Base-by-base conservation (phyloP, 2,888 invertebrate species). In the Herminia tarsipennalis region DNA sequence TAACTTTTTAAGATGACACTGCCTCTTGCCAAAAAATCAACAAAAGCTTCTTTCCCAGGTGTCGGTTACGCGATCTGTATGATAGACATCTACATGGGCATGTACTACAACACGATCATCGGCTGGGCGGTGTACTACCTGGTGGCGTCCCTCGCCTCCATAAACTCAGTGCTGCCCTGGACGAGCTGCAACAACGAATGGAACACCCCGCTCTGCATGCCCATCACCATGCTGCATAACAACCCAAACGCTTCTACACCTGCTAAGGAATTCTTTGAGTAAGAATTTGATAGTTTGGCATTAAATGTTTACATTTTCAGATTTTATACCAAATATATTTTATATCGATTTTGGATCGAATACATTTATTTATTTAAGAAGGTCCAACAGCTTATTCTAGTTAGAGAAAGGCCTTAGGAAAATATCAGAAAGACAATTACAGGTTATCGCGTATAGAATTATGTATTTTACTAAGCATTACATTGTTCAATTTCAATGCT, bases 81-180 rank as follows among this genome's bases (percentile, higher is more conserved):
- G 81, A 97, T 98, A 71, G 98, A 98, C 88, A 94, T 98, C 79
- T 98, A 98, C 92, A 96, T 96, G 94, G 97, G 97, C 66, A 98
- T 98, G 96, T 98, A 98, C 92, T 98, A 98, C 93, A 98, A 98
- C 91, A 98, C 98, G 34, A 97, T 98, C 83, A 98, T 98, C 74
- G 97, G 98, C 32, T 98, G 98, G 97, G 98, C 98, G 29, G 95
- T 98, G 39, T 98, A 97, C 90, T 98, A 97, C 88, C 93, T 97
- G 60, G 93, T 97, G 67, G 96, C 96, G 8, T 97, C 97, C 20
- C 94, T 97, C 74, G 94, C 94, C 24, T 97, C 97, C 60, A 95
- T 97, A 85, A 94, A 94, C 78, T 93, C 93, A 0, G 94, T 94
- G 76, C 93, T 98, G 37, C 98, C 98, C 0, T 98, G 98, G 98